Conservation (phyloP, 1,140 invertebrate genomes). For the Dendrolimus kikuchii region DNA sequence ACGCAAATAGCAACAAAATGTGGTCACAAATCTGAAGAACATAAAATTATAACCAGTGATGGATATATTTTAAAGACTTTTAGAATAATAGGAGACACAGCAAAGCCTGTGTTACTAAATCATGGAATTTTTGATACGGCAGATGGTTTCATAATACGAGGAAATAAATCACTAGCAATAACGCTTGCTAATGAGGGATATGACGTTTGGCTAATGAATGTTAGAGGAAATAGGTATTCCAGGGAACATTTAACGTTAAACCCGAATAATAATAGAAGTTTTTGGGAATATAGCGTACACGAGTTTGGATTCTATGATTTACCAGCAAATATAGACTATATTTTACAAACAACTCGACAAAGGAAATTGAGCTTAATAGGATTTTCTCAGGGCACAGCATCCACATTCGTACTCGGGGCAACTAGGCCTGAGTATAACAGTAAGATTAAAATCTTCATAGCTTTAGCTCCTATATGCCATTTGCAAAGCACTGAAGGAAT, state of each 20-base stretch:
- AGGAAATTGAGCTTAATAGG: conserved; percentile 73
- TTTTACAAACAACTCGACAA: conserved; percentile 63
- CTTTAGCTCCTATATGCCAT: conserved; percentile 20
- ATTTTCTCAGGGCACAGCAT: conserved; percentile 79
- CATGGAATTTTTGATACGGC: conserved; percentile 80
- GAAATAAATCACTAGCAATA: conserved; percentile 57
- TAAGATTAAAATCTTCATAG: conserved; percentile 38
- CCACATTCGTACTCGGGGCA: conserved; percentile 57
- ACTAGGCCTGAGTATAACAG: conserved; percentile 67
- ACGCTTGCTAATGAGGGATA: conserved; percentile 56
- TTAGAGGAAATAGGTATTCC: conserved; percentile 77
- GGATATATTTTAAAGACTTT: conserved; percentile 79
- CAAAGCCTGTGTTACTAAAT: conserved; percentile 73
- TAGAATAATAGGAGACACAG: conserved; percentile 60
- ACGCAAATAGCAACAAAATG: conserved; percentile 41
- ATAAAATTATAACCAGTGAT: conserved; percentile 73
- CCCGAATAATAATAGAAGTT: conserved; percentile 45
- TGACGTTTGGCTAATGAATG: conserved; percentile 81
- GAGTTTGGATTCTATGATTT: conserved; percentile 75
- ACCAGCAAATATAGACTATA: conserved; percentile 73
- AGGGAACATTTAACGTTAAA: conserved; percentile 65
- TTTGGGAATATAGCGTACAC: conserved; percentile 76
- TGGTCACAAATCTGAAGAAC: conserved; percentile 69
- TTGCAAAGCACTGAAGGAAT: conserved; percentile 5
- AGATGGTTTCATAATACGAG: conserved; percentile 74